Conservation (phyloP, 2,888 invertebrate genomes). For the Pollenia angustigena region DNA sequence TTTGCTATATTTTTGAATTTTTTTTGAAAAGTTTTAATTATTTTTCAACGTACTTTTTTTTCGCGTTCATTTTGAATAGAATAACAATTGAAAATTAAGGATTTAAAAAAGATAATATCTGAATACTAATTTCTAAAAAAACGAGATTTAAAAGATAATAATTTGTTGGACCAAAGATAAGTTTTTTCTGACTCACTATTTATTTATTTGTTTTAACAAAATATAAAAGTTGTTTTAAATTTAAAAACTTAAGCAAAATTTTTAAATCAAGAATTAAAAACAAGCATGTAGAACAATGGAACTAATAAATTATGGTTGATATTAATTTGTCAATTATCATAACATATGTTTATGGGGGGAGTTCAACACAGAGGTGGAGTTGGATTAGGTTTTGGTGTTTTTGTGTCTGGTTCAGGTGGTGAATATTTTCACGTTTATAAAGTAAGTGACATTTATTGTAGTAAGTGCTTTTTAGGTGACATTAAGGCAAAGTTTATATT, state of each 20-base stretch:
- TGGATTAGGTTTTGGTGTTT: slow-evolving; percentile 6
- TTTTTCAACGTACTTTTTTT: too few species aligned
- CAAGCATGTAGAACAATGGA: slow-evolving; percentile 61
- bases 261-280: slow-evolving; percentile 50
- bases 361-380: not conserved
- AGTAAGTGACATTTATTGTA: not conserved
- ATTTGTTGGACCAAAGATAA: too few species aligned
- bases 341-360: slow-evolving; percentile 8
- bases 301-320: slow-evolving; percentile 56
- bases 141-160: not conserved
- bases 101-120: too few species aligned
- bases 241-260: slow-evolving; percentile 64
- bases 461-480: slow-evolving; percentile 49
- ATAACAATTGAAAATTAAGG: too few species aligned
- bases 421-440: not conserved
- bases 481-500: not conserved
- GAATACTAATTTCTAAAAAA: too few species aligned
- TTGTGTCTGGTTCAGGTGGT: slow-evolving; percentile 18
- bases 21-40: too few species aligned
- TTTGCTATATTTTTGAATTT: too few species aligned
- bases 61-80: too few species aligned
- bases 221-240: slow-evolving; percentile 21
- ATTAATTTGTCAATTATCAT: slow-evolving; percentile 1
- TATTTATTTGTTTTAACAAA: slow-evolving; percentile 13
- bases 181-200: not conserved